Evolutionary conservation across 1,140 invertebrate species (phyloP).

Genomic region (Lordiphosa mommai): DNA sequence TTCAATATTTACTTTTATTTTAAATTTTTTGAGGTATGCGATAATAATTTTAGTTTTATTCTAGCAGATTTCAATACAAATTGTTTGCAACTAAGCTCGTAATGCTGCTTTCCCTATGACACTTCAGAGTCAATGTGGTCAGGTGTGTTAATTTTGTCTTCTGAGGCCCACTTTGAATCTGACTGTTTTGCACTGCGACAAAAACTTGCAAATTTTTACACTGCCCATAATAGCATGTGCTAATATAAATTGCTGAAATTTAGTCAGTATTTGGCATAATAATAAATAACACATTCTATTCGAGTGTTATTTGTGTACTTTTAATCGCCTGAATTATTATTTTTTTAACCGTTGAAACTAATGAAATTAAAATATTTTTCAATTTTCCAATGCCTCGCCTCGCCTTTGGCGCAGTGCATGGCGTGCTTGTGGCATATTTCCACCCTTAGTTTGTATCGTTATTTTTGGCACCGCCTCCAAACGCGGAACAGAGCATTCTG

Average conservation of each 20-base stretch:
- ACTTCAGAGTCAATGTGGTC: neutral
- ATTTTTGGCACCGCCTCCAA: conserved; percentile 55
- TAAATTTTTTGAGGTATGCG: neutral
- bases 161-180: conserved; percentile 26
- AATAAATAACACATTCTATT: too few species aligned
- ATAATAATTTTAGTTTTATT: too few species aligned
- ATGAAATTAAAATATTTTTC: neutral
- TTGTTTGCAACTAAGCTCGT: too few species aligned
- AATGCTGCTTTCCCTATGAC: neutral
- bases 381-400: neutral
- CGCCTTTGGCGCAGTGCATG: conserved; percentile 28
- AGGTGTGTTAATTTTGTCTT: conserved; percentile 27
- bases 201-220: neutral
- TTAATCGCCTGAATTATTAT: too few species aligned
- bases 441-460: conserved; percentile 45
- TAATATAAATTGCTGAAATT: too few species aligned
- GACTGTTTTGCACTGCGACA: conserved; percentile 6
- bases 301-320: too few species aligned
- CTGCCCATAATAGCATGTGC: too few species aligned
- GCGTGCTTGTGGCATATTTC: conserved; percentile 34
- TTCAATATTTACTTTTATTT: neutral
- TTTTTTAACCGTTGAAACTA: neutral
- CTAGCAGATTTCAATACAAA: too few species aligned
- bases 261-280: too few species aligned
- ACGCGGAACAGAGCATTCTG: conserved; percentile 48